These are phyloP conservation scores for Patella depressa DNA, from an alignment of 2,888 invertebrate species.

Conservation along the genomic window DNA sequence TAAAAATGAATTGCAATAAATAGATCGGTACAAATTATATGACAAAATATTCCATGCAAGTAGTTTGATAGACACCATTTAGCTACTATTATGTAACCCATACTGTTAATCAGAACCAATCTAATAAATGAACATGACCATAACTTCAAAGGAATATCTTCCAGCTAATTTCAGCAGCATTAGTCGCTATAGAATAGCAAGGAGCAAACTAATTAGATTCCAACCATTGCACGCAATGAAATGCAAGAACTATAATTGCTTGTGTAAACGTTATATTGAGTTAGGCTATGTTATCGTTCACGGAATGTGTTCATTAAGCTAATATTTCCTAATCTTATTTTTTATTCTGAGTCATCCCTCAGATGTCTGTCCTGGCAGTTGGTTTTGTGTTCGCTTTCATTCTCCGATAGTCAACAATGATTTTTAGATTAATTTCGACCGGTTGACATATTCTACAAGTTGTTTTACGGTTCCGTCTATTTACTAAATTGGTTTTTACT, in stretches of 20 bases:
- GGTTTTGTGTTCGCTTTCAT: too few species aligned
- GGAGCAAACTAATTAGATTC: conserved; percentile 2
- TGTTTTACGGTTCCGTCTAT: too few species aligned
- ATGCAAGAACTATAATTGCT: conserved; percentile 1
- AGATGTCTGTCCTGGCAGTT: too few species aligned
- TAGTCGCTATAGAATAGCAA: background rate
- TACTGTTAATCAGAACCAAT: background rate
- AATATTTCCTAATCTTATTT: conserved; percentile 3
- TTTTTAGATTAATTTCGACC: too few species aligned
- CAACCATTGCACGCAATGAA: background rate
- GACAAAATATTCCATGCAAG: background rate
- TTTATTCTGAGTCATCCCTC: conserved; percentile 4
- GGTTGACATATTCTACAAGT: too few species aligned
- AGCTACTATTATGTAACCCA: background rate
- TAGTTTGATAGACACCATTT: conserved; percentile 1
- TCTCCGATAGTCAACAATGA: too few species aligned
- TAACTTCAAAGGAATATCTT: background rate
- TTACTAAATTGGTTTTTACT: too few species aligned
- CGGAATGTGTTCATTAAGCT: conserved; percentile 9
- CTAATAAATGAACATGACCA: background rate
- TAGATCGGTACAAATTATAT: too few species aligned
- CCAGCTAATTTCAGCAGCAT: background rate
- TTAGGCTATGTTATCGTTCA: background rate
- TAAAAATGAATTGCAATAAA: too few species aligned
- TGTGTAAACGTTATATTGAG: conserved; percentile 9